Evolutionary conservation across 2,113 vertebrate species (phyloP), one percentile per base, ranked within the genome.

Genomic region (Neofelis nebulosa): DNA sequence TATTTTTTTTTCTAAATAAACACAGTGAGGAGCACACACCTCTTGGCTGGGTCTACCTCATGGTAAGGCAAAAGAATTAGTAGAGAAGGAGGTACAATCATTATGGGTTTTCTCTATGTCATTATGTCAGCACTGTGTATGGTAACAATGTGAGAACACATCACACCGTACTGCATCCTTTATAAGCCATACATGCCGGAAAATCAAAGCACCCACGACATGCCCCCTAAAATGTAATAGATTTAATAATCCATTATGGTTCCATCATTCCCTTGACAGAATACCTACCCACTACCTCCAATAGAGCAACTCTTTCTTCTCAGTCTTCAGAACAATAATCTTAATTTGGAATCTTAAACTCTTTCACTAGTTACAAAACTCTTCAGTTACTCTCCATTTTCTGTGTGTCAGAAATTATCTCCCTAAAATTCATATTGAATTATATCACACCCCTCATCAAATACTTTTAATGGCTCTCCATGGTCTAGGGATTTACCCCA

Each of bases 81-180:
- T 1, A 50, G 38, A 25, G 7, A 61, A 57, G 25, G 74, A 12
- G 12, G 55, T 5, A 10, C 1, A 33, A 50, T 36, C n/a, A 16
- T n/a, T 16, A 4, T 4, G 9, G 4, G 31, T 71, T 11, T 31
- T 45, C 63, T 5, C 2, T 0, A 57, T 5, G 31, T 52, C 25
- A 2, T 11, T 23, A 25, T 9, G 31, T 48, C 71, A 83, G 45
- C 15, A 57, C 61, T 10, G 5, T 31, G 25, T 29, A 8, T 1
- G 4, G 18, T 13, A 18, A 82, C 36, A 21, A 29, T 12, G 11
- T 7, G 38, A 71, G 15, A 96, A 33, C 25, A 19, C 14, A 78
- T 1, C 69, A 84, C 2, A 29, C 4, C 7, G 0, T 14, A 31
- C 2, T 41, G 27, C 33, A 57, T 10, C 76, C 16, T 23, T 52